Evolutionary conservation across 2,888 invertebrate genomes (phyloP), one percentile per base, ranked within the genome.

Genomic region (Habrosyne pyritoides): DNA sequence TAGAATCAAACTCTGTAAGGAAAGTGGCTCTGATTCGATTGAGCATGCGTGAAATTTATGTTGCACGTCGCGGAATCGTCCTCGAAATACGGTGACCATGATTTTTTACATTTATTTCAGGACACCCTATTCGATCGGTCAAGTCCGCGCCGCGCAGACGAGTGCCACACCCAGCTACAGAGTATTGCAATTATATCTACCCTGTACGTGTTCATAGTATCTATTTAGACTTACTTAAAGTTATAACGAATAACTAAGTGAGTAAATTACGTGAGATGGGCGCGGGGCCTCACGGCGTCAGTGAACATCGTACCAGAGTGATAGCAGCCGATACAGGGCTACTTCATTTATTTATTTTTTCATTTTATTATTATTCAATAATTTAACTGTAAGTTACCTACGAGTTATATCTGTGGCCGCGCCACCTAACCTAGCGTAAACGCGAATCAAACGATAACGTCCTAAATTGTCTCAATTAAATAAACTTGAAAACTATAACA

Each of bases 341-440:
- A 70, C 62, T 63, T 64, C 65, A 63, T 58, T 68, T 64, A 73
- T 54, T 60, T 74, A 69, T 79, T 60, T 69, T 61, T 55, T 64
- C 53, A 61, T 67, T 58, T 61, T 53, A 51, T 47, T 62, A 61
- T 64, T 67, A 77, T 70, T 73, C 64, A 77, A 73, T 83, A 79
- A 63, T 74, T 76, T 79, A 80, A 79, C 77, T 70, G 77, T 81
- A 73, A 73, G 66, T 71, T 75, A 80, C 66, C 88, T 89, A 89
- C 81, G 71, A 73, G 79, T 86, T 83, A 86, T 73, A 85, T 81
- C 67, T 61, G 86, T 86, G 90, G 90, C 86, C 81, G 85, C 71
- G 87, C 89, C 90, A 90, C 87, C 88, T 91, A 91, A 72, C 87
- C 91, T 91, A 91, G 90, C 90, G 88, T 87, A 84, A 85, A 83